Percentiles rank a stretch among this genome's conserved stretches.
Conservation (phyloP, 2,797 vertebrate genomes). For the Arctocebus calabarensis region DNA sequence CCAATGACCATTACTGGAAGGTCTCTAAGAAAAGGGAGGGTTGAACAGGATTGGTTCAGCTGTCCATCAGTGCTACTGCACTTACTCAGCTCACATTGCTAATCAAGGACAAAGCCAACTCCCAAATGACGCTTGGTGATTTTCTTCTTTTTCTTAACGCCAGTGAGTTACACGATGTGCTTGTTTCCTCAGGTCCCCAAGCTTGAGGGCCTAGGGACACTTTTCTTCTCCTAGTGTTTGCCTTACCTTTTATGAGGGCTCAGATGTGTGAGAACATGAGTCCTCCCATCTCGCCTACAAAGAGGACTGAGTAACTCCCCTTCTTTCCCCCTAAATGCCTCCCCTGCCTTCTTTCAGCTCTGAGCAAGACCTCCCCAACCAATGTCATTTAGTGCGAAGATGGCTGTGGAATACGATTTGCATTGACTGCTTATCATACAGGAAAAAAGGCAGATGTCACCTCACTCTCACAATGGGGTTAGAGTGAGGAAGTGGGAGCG, state of each 20-base stretch:
- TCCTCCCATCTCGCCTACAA: background rate
- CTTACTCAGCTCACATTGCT: background rate
- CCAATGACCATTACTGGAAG: background rate
- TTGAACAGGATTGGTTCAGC: background rate
- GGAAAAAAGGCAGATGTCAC: background rate
- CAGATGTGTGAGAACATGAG: background rate
- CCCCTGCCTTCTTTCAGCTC: background rate
- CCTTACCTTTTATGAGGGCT: background rate
- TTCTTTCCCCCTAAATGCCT: background rate
- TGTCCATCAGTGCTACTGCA: no score
- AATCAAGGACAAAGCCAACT: background rate
- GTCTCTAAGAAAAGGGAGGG: background rate
- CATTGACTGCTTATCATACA: rapidly evolving
- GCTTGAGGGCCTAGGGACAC: background rate
- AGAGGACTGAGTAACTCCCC: background rate
- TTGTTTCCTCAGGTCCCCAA: background rate
- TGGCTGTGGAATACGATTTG: no score
- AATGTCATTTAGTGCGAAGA: background rate
- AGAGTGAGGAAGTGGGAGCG: rapidly evolving
- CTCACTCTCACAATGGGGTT: rapidly evolving
- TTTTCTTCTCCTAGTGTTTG: background rate
- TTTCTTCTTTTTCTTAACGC: background rate
- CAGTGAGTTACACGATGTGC: background rate
- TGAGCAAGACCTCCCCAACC: background rate
- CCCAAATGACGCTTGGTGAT: background rate